Conservation (phyloP, 2,888 invertebrate species). For the Drosophila ezoana region DNA sequence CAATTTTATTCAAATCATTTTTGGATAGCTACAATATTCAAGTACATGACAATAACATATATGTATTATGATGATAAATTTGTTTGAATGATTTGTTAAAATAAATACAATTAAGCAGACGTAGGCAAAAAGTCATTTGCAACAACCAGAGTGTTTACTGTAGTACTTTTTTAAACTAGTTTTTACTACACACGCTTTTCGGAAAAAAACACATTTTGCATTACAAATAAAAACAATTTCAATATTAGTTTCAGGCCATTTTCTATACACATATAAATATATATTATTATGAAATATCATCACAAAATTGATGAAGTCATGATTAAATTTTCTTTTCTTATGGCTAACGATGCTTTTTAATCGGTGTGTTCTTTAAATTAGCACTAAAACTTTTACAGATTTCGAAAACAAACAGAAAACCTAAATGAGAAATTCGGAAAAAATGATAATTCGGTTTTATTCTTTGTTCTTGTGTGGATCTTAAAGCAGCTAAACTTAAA, state of each 20-base stretch:
- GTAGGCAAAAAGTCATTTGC: slow-evolving; percentile 39
- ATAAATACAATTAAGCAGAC: slow-evolving; percentile 56
- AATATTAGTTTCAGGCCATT: slow-evolving; percentile 46
- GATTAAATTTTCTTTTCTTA: slow-evolving; percentile 58
- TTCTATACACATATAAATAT: slow-evolving; percentile 14
- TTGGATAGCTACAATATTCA: slow-evolving; percentile 54
- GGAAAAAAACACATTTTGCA: slow-evolving; percentile 28
- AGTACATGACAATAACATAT: slow-evolving; percentile 54
- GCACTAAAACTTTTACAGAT: slow-evolving; percentile 41
- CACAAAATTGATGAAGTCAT: slow-evolving; percentile 77
- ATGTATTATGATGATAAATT: slow-evolving; percentile 27
- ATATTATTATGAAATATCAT: slow-evolving; percentile 58
- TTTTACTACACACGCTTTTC: slow-evolving; percentile 50
- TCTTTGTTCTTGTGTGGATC: slow-evolving; percentile 59
- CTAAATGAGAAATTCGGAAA: slow-evolving; percentile 16
- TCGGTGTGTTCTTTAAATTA: slow-evolving; percentile 56
- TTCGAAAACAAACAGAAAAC: slow-evolving; percentile 12
- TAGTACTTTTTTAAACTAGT: slow-evolving; percentile 9
- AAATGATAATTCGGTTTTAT: slow-evolving; percentile 42
- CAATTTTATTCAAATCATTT: slow-evolving; percentile 50
- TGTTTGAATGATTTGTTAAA: slow-evolving; percentile 25
- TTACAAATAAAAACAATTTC: slow-evolving; percentile 41
- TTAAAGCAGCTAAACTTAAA: slow-evolving; percentile 77
- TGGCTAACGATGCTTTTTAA: slow-evolving; percentile 58
- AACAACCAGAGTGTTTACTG: slow-evolving; percentile 68